A percentile compares a stretch with the other conserved stretches of the same genome.
These are phyloP conservation scores for Acanthosepion pharaonis DNA, from an alignment of 2,888 invertebrate genomes.

Conservation along the genomic window DNA sequence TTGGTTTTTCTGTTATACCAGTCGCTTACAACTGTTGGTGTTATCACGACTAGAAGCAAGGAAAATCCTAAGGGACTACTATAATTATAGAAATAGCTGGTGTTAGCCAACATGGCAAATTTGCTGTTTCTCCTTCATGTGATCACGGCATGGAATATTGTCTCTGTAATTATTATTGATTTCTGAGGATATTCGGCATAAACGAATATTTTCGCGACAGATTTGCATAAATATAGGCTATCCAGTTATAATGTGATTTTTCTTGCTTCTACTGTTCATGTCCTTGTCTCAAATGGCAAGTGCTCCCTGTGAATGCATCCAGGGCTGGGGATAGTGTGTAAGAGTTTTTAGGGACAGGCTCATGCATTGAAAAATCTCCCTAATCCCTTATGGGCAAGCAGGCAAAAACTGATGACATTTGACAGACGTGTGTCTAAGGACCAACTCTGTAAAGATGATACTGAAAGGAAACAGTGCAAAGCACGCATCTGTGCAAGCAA, in stretches of 20 bases:
- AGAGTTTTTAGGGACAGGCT: not conserved
- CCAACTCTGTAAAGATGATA: not conserved
- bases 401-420: slow-evolving; percentile 6
- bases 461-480: not conserved
- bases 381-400: slow-evolving; percentile 17
- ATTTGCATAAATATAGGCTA: slow-evolving; percentile 33
- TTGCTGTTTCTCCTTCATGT: slow-evolving; percentile 7
- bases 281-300: slow-evolving; percentile 33
- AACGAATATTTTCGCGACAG: slow-evolving; percentile 33
- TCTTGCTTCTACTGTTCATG: slow-evolving; percentile 33
- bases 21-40: slow-evolving; percentile 12
- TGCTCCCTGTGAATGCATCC: not conserved
- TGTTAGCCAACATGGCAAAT: slow-evolving; percentile 22
- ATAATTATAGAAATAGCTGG: slow-evolving; percentile 33
- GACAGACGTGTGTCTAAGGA: not conserved
- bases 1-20: not conserved
- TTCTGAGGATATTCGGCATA: slow-evolving; percentile 33
- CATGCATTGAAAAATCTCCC: slow-evolving; percentile 33
- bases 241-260: not conserved
- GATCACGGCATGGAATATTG: slow-evolving; percentile 33
- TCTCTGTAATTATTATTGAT: slow-evolving; percentile 33
- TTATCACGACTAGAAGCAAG: not conserved
- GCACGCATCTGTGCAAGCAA: not conserved
- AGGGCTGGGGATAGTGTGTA: not conserved
- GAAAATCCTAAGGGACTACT: not conserved